These are phyloP conservation scores for Conchocele bisecta DNA, from an alignment of 2,888 invertebrate genomes.

Conservation along the genomic window DNA sequence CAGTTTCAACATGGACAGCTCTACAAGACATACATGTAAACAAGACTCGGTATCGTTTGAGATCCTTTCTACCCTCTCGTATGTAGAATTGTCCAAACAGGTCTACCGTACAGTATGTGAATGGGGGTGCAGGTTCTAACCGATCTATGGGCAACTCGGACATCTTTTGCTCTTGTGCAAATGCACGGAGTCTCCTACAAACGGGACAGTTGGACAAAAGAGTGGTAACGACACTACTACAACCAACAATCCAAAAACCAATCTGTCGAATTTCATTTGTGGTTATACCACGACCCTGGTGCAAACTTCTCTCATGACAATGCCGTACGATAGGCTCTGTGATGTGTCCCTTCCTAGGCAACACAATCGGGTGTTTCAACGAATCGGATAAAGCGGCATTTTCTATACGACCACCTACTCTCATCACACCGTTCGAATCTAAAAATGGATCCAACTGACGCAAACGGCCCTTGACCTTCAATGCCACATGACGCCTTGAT, in stretches of 20 bases:
- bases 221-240: neutral
- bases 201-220: neutral
- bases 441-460: constrained; percentile 43
- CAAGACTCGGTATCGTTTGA: neutral
- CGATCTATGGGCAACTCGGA: neutral
- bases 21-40: neutral
- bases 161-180: neutral
- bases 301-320: neutral
- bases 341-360: neutral
- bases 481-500: too few relatives aligned
- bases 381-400: neutral
- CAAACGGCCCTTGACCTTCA: too few relatives aligned
- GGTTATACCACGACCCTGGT: neutral
- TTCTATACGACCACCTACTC: constrained; percentile 48
- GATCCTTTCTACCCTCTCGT: neutral
- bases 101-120: neutral
- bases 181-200: neutral
- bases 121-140: neutral
- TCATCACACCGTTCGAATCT: constrained; percentile 43
- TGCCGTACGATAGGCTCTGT: neutral
- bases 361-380: neutral
- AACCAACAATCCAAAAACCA: constrained; percentile 6
- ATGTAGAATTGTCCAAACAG: neutral
- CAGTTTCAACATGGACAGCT: constrained; percentile 4
- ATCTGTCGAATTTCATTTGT: neutral